Conservation (phyloP, 2,797 vertebrate genomes). For the Aeoliscus strigatus region DNA sequence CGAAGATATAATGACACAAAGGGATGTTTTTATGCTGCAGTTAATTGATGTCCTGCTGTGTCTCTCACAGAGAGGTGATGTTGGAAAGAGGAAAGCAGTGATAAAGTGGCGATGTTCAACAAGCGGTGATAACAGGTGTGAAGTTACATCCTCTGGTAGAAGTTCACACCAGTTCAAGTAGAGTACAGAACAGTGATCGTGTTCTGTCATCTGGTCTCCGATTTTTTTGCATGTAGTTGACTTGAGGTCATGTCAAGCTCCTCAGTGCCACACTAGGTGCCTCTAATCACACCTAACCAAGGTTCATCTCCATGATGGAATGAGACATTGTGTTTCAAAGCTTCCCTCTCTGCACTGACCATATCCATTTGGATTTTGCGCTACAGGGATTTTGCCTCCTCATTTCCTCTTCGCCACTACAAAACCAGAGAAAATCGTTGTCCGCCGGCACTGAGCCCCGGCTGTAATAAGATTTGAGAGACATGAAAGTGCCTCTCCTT, state of each 20-base stretch:
- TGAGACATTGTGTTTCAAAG: constrained; percentile 42
- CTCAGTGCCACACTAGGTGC: constrained; percentile 25
- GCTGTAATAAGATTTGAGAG: constrained; percentile 75
- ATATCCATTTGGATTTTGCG: constrained; percentile 53
- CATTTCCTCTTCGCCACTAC: constrained; percentile 42
- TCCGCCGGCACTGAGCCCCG: constrained; percentile 44
- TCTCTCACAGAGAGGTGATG: too few relatives aligned
- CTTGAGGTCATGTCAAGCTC: constrained; percentile 4
- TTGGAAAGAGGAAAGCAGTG: too few relatives aligned
- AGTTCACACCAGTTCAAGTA: too few relatives aligned
- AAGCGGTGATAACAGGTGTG: too few relatives aligned
- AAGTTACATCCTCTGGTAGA: too few relatives aligned
- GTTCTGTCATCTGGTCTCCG: too few relatives aligned
- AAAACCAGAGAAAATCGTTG: constrained; percentile 57
- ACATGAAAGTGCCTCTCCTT: constrained; percentile 72
- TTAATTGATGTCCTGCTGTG: too few relatives aligned
- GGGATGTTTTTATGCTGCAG: too few relatives aligned
- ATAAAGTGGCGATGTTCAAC: too few relatives aligned
- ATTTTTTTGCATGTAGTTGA: too few relatives aligned
- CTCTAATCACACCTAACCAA: constrained; percentile 56
- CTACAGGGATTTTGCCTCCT: constrained; percentile 58
- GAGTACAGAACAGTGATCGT: too few relatives aligned
- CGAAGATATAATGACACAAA: too few relatives aligned
- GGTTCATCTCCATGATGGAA: constrained; percentile 29
- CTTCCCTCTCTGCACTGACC: constrained; percentile 24